Evolutionary conservation across 2,888 invertebrate genomes (phyloP), one percentile per base, ranked within the genome.

Genomic region (Pseudococcus longispinus): DNA sequence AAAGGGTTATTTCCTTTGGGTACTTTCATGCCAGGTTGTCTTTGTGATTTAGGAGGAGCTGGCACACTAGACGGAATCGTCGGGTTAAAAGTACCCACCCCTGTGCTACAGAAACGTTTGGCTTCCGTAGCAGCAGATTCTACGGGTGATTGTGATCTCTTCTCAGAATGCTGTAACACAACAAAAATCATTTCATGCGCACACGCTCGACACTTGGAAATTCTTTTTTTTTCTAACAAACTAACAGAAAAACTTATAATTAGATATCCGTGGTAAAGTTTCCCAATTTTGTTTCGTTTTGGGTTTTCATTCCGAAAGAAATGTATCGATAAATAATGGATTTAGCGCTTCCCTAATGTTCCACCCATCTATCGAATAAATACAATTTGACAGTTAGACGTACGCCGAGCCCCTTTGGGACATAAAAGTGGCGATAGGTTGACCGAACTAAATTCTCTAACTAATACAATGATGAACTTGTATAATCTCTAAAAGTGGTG

Each of bases 121-220:
- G 51, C 9, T 29, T 86, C 77, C 18, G 77, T 32, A 86, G 42
- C 32, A 55, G 23, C 32, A 32, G 55, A 15, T 37, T 23, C 23
- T 29, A 23, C 77, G 80, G 86, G 77, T 32, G 86, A 86, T 51
- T 44, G 46, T 37, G 86, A 26, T 86, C 51, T 44, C 80, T 77
- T 86, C 77, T 86, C 74, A 86, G 29, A 20, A 86, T 86, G 44
- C 86, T 86, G 86, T 80, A 86, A 86, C 86, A 86, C 44, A 86
- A 77, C 20, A 86, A 77, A 46, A 86, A 77, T 46, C 46, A 51
- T 46, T 77, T 77, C 42, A 46, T 77, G 74, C 46, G 29, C 23
- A 86, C 86, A 86, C 80, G 51, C 51, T 77, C 37, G 77, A 77
- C 9, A 20, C 29, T 70, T 70, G 29, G 9, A 65, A 51, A 60